phyloP scores from a whole-genome alignment of 2,113 vertebrate genomes.

The Aldabrachelys gigantea region DNA sequence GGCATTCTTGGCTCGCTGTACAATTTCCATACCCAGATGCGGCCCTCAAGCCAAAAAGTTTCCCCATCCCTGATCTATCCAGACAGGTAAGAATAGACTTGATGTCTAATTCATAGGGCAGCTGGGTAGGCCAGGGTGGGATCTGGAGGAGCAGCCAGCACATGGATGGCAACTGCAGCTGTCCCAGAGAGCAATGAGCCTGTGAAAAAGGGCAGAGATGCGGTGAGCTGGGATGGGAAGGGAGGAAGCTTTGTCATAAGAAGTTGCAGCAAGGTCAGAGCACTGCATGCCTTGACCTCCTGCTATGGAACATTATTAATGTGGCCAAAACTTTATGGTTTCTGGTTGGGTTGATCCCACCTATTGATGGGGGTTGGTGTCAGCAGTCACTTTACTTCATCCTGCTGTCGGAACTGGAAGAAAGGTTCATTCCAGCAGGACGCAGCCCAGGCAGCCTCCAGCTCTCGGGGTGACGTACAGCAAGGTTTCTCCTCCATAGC shows the following conservation, averaged over 20 bases:
- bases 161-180: not conserved
- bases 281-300: not conserved
- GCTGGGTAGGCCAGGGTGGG: not conserved
- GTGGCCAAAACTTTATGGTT: not conserved
- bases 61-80: no score
- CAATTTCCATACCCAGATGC: no score
- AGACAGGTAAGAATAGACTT: no score
- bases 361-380: not conserved
- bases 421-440: not conserved
- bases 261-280: not conserved
- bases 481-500: not conserved
- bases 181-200: not conserved
- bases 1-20: no score
- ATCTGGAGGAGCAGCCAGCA: not conserved
- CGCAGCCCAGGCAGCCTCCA: not conserved
- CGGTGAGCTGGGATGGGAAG: not conserved
- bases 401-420: rapidly evolving
- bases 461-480: not conserved
- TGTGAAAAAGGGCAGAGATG: not conserved
- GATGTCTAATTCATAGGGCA: not conserved
- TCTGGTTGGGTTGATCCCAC: not conserved
- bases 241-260: not conserved
- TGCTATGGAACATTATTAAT: not conserved
- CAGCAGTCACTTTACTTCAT: not conserved
- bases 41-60: no score